Evolutionary conservation across 2,113 vertebrate species (phyloP).

Genomic region (Enhydra lutris): DNA sequence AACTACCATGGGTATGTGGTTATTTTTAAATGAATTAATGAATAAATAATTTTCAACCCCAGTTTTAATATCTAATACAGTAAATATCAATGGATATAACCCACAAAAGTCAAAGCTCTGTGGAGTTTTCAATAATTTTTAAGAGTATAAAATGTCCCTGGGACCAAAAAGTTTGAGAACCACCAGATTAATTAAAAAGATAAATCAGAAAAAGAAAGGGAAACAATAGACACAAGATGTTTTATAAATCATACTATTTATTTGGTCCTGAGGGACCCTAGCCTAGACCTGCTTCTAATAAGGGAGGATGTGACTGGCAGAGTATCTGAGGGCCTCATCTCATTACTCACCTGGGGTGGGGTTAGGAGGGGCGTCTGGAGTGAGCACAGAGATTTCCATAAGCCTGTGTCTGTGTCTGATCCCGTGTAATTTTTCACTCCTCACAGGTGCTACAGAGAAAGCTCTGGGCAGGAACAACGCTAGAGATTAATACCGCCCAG

Average conservation of each 20-base stretch:
- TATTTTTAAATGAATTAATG: constrained; percentile 41
- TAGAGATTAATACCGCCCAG: neutral
- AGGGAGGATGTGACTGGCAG: neutral
- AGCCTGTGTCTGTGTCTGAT: neutral
- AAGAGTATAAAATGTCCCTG: constrained; percentile 28
- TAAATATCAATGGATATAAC: constrained; percentile 23
- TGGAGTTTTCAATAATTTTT: constrained; percentile 33
- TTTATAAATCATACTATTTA: constrained; percentile 12
- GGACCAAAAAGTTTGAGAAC: constrained; percentile 37
- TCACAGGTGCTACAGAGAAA: neutral
- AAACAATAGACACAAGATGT: neutral
- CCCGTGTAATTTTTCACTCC: neutral
- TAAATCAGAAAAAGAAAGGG: constrained; percentile 49
- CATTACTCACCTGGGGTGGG: neutral
- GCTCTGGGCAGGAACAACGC: neutral
- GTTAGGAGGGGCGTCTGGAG: neutral
- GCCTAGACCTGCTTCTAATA: neutral
- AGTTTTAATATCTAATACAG: constrained; percentile 5
- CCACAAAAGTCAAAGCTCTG: constrained; percentile 37
- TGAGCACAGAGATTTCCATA: neutral
- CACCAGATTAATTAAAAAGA: constrained; percentile 52
- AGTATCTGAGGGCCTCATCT: neutral
- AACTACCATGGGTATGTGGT: neutral
- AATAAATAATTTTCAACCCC: constrained; percentile 35
- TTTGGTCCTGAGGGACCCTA: neutral